A percentile compares a stretch with the other conserved stretches of the same genome.
phyloP scores from a whole-genome alignment of 2,888 invertebrate genomes.

The Pteria penguin region DNA sequence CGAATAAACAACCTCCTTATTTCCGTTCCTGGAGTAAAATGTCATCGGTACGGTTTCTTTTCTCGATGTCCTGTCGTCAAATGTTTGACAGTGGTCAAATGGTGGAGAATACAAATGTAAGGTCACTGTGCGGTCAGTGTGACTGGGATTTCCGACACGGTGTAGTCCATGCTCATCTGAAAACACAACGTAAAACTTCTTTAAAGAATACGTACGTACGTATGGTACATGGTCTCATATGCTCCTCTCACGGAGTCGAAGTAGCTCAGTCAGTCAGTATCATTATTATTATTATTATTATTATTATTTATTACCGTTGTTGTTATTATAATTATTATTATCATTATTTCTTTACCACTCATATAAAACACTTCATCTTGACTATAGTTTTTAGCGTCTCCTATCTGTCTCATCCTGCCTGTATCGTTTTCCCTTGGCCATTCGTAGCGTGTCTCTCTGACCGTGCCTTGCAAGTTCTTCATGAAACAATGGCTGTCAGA shows the following conservation, averaged over 20 bases:
- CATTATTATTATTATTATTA: too few relatives aligned
- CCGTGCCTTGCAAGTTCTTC: slow-evolving; percentile 87
- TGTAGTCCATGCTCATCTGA: slow-evolving; percentile 96
- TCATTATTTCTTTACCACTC: slow-evolving; percentile 86
- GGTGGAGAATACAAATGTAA: slow-evolving; percentile 97
- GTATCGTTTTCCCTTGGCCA: slow-evolving; percentile 86
- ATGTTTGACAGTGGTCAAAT: slow-evolving; percentile 91
- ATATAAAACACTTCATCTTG: slow-evolving; percentile 95
- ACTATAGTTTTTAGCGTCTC: slow-evolving; percentile 83
- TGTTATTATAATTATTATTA: background rate
- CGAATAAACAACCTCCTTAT: background rate
- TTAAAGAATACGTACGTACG: too few relatives aligned
- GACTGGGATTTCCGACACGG: slow-evolving; percentile 95
- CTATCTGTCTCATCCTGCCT: slow-evolving; percentile 84
- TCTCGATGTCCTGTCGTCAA: slow-evolving; percentile 94
- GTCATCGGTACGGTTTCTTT: slow-evolving; percentile 80
- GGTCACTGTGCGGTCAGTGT: slow-evolving; percentile 92
- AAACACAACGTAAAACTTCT: too few relatives aligned
- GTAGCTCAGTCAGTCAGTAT: too few relatives aligned
- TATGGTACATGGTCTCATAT: too few relatives aligned
- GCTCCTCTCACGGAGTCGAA: too few relatives aligned
- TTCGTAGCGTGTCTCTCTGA: slow-evolving; percentile 89
- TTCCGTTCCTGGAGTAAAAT: background rate
- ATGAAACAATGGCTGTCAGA: slow-evolving; percentile 98
- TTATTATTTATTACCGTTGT: background rate